phyloP scores from a whole-genome alignment of 92 coral and sea anemone species.

The Zoanthus gigantus region DNA sequence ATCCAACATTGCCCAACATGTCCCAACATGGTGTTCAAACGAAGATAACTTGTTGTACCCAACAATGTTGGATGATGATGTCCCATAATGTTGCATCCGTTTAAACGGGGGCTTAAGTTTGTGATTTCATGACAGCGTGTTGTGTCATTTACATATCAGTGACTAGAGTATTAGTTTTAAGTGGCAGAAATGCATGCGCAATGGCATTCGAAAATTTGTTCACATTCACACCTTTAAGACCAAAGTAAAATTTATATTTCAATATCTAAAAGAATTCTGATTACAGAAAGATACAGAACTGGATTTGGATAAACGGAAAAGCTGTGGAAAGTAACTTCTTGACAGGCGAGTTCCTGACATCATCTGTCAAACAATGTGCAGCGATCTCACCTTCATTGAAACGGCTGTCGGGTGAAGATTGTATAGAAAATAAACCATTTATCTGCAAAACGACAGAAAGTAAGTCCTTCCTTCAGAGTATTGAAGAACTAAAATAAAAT shows the following conservation, averaged over 20 bases:
- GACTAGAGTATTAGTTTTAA: background rate
- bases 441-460: conserved; percentile 25
- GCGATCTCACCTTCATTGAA: background rate
- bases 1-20: no score
- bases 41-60: no score
- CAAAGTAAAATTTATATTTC: background rate
- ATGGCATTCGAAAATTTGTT: background rate
- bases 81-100: no score
- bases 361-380: background rate
- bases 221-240: background rate
- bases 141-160: no score
- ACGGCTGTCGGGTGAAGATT: background rate
- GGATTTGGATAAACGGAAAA: conserved; percentile 2
- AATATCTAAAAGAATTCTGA: no score
- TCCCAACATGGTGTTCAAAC: no score
- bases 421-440: background rate
- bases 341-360: background rate
- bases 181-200: background rate
- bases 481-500: no score
- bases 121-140: no score
- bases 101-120: no score
- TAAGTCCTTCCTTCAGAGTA: background rate
- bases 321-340: background rate
- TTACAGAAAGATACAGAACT: background rate
- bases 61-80: no score